Base-by-base conservation (phyloP, 2,888 invertebrate species). In the Melieria omissa region DNA sequence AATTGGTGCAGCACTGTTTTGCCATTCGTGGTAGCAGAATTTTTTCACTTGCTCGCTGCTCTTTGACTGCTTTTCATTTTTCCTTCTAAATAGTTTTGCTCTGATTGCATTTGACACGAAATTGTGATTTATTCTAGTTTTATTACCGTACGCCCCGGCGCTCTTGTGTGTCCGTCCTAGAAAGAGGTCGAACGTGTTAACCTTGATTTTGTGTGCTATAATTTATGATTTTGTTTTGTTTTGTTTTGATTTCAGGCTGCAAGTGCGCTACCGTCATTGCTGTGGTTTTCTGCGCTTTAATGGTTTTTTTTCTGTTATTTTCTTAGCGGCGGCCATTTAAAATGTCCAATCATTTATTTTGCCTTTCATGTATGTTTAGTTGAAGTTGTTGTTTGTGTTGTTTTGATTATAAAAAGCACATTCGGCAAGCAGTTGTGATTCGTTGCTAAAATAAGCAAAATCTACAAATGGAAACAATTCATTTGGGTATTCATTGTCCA, bases 21-120 rank as follows among this genome's bases (percentile, higher is more conserved):
- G 29, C 29, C 29, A 3, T 29, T 29, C 29, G 29, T 29, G 29
- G 29, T 29, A 29, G 29, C 29, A 29, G n/a, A n/a, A n/a, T 1
- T 29, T 29, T 29, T 29, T 29, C 29, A 29, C 29, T 29, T 29
- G 29, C 29, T 3, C 29, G 29, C 16, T 12, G 3, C 4, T 54
- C 29, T 29, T 16, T 4, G 54, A 4, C 12, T 54, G 0, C 41
- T 55, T 41, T 41, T 65, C 55, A 3, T 55, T 5, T 16, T 12
- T 45, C 4, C n/a, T 10, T 49, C 42, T 4, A 46, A 41, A 65
- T 64, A 41, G 52, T 49, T 52, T 52, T 29, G 61, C 61, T 71
- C 61, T 72, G 68, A 71, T 72, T 74, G 72, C 74, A 74, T 68
- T 70, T 68, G 68, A 65, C 72, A 74, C 57, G 70, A 67, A 67